Conservation (phyloP, 2,888 invertebrate species). For the Sminthurinus aureus region DNA sequence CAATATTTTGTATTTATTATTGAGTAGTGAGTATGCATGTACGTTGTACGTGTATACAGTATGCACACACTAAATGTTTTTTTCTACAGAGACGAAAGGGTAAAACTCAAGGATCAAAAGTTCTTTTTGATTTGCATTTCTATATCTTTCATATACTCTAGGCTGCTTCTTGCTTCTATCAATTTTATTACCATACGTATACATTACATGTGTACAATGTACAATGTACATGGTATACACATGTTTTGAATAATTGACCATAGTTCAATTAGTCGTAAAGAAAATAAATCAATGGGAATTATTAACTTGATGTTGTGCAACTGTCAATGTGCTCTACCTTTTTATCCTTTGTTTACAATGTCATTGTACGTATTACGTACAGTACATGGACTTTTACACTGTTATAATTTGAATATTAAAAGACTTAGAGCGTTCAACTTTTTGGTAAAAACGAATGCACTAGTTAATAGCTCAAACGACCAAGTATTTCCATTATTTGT, state of each 20-base stretch:
- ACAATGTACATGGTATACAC: not conserved
- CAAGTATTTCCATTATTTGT: not conserved
- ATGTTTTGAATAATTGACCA: not conserved
- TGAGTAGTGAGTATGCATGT: not conserved
- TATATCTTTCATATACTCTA: not conserved
- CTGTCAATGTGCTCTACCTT: conserved; percentile 13
- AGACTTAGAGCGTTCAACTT: not conserved
- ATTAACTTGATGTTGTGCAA: conserved; percentile 1
- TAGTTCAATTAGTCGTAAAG: not conserved
- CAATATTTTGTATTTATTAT: too few species aligned
- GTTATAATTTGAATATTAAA: not conserved
- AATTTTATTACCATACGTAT: not conserved
- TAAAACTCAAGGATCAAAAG: not conserved
- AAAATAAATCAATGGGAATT: not conserved
- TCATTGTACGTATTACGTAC: not conserved
- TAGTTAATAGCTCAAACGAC: not conserved
- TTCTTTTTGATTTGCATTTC: not conserved
- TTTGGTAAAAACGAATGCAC: not conserved
- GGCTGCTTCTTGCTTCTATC: not conserved
- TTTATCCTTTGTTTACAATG: not conserved
- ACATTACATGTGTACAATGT: not conserved
- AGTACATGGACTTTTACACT: not conserved
- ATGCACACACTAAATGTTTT: not conserved
- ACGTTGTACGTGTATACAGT: not conserved
- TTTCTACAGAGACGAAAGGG: not conserved